Evolutionary conservation across 2,797 vertebrate species (phyloP), one percentile per base, ranked within the genome.

Genomic region (Notolabrus celidotus): DNA sequence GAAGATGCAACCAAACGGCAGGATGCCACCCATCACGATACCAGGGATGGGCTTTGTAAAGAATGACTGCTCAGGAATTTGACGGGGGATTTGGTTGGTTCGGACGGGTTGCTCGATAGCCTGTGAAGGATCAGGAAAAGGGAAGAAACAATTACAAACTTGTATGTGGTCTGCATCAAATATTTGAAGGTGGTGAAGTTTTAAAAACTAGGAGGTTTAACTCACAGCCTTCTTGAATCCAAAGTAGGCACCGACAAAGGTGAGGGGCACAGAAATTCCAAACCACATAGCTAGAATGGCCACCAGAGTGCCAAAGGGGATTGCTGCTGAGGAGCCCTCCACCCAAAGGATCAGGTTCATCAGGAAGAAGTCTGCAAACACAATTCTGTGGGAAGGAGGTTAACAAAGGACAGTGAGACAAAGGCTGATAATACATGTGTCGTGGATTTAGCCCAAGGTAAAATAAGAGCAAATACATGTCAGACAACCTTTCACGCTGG

Each of bases 311-410:
- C 92, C 93, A 41, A 98, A 99, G 31, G 96, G 96, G 68, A 98
- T 94, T 4, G 96, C 95, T 29, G 96, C 95, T 1, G 96, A 97
- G 17, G 96, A 99, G 1, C 95, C 95, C 79, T 98, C 95, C 33
- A 94, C 94, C 96, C 96, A 97, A 22, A 98, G 93, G 87, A 98
- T 98, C 77, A 97, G 90, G 90, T 98, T 99, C 96, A 97, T 97
- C 80, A 96, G 86, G 86, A 99, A 97, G 89, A 98, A 95, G 86
- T 97, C 95, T 12, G 94, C 93, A 92, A 98, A 98, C 69, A 99
- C 92, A 67, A 98, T 95, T n/a, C 97, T 99, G 71, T 12, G 65
- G 76, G 53, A 31, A 9, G 25, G 34, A 68, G 2, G 23, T 3
- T 19, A 47, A 65, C 0, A 7, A 52, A 16, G 4, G 46, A 51